Conservation (phyloP, 2,113 vertebrate genomes). For the Oreochromis spilurus region DNA sequence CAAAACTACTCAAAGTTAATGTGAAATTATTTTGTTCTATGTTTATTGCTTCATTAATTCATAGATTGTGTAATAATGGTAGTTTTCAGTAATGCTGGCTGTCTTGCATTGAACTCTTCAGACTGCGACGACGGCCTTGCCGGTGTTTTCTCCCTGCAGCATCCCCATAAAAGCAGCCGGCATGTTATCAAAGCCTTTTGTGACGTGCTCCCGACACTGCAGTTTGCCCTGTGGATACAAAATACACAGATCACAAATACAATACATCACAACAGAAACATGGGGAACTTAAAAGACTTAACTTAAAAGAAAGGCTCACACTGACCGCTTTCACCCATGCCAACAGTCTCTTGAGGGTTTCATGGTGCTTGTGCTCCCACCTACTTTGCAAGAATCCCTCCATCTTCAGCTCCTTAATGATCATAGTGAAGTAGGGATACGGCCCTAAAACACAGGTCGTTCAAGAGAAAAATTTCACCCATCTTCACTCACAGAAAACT, state of each 20-base stretch:
- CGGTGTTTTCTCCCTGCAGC: slow-evolving; percentile 81
- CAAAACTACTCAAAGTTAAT: background rate
- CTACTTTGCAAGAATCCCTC: slow-evolving; percentile 75
- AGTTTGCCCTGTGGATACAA: slow-evolving; percentile 77
- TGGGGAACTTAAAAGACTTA: accelerated
- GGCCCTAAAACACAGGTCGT: slow-evolving; percentile 61
- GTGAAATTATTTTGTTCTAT: background rate
- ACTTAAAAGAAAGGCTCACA: accelerated
- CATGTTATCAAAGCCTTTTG: slow-evolving; percentile 86
- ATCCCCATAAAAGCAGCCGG: slow-evolving; percentile 84
- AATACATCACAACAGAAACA: background rate
- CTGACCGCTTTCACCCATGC: slow-evolving; percentile 82
- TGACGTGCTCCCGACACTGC: slow-evolving; percentile 75
- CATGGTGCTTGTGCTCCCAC: slow-evolving; percentile 73
- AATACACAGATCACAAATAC: background rate
- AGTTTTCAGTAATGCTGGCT: background rate
- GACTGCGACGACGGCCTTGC: slow-evolving; percentile 80
- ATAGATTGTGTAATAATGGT: background rate
- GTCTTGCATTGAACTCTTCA: slow-evolving; percentile 42
- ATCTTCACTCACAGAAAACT: background rate
- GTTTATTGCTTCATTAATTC: background rate
- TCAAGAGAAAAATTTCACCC: background rate
- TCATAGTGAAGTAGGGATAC: slow-evolving; percentile 63
- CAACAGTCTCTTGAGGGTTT: slow-evolving; percentile 76
- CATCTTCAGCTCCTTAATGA: slow-evolving; percentile 79